Base-by-base conservation (phyloP, 2,113 vertebrate species). In the Amphiprion ocellaris region DNA sequence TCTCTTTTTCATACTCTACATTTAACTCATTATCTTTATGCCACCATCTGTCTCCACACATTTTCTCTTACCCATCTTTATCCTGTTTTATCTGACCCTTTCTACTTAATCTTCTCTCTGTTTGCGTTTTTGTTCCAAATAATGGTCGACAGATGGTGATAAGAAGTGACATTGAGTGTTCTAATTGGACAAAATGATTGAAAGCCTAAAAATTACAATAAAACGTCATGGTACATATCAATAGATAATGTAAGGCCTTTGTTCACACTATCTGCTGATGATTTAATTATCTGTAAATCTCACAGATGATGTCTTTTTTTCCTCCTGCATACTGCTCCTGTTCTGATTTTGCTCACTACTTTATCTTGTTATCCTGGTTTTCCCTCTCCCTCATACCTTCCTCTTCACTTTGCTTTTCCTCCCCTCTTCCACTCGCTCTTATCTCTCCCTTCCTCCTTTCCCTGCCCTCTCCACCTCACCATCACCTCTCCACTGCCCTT, bases 401-500 rank as follows among this genome's bases (percentile, higher is more conserved):
- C 60, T 41, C 28, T 59, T 11, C 30, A 9, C 56, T 39, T 44
- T 23, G 17, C 54, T 53, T 19, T 26, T 4, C 10, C 10, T 67
- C 44, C 5, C 41, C 53, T 72, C 47, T 28, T 47, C 19, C 56
- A 19, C 15, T 46, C 12, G 4, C 8, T 56, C 63, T 78, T 56
- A 33, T 64, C 47, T 77, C 71, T 47, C 77, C 33, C 50, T 19
- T 12, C 17, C 63, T 54, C 28, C 58, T 49, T 52, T 7, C 58
- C 26, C 58, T 24, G 19, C 68, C 63, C 30, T 30, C 61, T 63
- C 69, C 59, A 67, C 80, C 77, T 58, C 70, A 41, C 49, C 16
- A 5, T 63, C 79, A 64, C 75, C 69, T 67, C 54, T 44, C 24
- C 21, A 0, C 71, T 8, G 21, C 74, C 79, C 86, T 86, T 89